Evolutionary conservation across 2,888 invertebrate genomes (phyloP), one percentile per base, ranked within the genome.

Genomic region (Malthinus seriepunctatus): DNA sequence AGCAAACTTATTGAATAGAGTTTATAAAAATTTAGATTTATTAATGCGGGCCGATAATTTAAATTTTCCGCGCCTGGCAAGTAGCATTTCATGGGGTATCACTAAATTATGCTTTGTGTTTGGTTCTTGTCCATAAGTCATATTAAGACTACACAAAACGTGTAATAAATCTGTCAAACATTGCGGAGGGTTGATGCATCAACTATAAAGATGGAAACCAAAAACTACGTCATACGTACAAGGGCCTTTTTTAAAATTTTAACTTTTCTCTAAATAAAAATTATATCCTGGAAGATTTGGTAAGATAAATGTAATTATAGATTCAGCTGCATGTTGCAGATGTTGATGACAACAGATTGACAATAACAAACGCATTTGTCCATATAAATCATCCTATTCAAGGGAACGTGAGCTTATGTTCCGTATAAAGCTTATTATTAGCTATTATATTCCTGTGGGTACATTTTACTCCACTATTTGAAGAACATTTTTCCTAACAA

Each of bases 111-210:
- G 58, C 62, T 62, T 71, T 73, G 71, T 73, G 68, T 69, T 70
- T 68, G 69, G 71, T 71, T 71, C 76, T 77, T 78, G 78, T 78
- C 77, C 78, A 79, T 79, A 79, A 79, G 78, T 79, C 78, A 79
- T 79, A 78, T 78, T 79, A 79, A 79, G 79, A 79, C 79, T 78
- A 78, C 74, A 76, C 76, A 76, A 76, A 77, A 78, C 76, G 76
- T 68, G 77, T 76, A 76, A 79, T 79, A 79, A 79, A 79, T 79
- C 78, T 79, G 79, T 79, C 79, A 78, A 75, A 76, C 71, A 64
- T 71, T 71, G 69, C 72, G 74, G 74, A 74, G 76, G 76, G 76
- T 71, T 67, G 65, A 64, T 57, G 63, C 57, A 58, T 60, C 59
- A 59, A 60, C 45, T 60, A 49, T 61, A 56, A 57, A 57, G 57